These are phyloP conservation scores for Coranthus polyacanthus DNA, from an alignment of 2,797 vertebrate genomes.

Conservation along the genomic window DNA sequence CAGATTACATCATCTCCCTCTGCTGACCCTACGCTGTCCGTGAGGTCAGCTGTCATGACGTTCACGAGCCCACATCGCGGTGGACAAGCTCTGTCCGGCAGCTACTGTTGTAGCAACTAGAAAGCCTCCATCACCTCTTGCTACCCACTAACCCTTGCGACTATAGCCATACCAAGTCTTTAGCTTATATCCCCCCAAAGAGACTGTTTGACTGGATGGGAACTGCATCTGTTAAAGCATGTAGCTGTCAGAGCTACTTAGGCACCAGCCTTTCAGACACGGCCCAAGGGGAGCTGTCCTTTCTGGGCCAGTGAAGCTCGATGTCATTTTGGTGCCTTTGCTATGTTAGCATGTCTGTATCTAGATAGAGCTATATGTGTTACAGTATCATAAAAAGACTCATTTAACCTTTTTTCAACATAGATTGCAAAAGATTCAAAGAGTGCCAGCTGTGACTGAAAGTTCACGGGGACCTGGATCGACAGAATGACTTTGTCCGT, in stretches of 20 bases:
- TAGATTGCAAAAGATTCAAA: slow-evolving; percentile 32
- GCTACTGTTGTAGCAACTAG: slow-evolving; percentile 47
- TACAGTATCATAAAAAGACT: slow-evolving; percentile 55
- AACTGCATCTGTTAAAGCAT: slow-evolving; percentile 79
- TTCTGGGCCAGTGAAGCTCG: slow-evolving; percentile 80
- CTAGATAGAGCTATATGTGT: slow-evolving; percentile 25
- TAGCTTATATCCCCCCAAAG: slow-evolving; percentile 66
- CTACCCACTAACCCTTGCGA: slow-evolving; percentile 28
- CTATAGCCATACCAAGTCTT: slow-evolving; percentile 39
- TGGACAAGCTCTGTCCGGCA: slow-evolving; percentile 54
- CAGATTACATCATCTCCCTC: neutral
- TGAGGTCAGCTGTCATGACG: slow-evolving; percentile 30
- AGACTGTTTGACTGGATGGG: slow-evolving; percentile 66
- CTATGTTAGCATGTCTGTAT: slow-evolving; percentile 43
- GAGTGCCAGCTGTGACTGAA: slow-evolving; percentile 44
- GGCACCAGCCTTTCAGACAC: slow-evolving; percentile 71
- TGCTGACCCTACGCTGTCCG: slow-evolving; percentile 11
- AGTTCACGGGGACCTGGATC: slow-evolving; percentile 44
- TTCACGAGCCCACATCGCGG: slow-evolving; percentile 42
- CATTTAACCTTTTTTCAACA: slow-evolving; percentile 47
- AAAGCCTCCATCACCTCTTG: slow-evolving; percentile 34
- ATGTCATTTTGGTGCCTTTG: slow-evolving; percentile 71
- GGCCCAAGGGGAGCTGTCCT: slow-evolving; percentile 77
- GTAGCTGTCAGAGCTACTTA: slow-evolving; percentile 83
- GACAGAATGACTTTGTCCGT: slow-evolving; percentile 39